These are phyloP conservation scores for Setipinna tenuifilis DNA, from an alignment of 2,797 vertebrate species.

Conservation along the genomic window DNA sequence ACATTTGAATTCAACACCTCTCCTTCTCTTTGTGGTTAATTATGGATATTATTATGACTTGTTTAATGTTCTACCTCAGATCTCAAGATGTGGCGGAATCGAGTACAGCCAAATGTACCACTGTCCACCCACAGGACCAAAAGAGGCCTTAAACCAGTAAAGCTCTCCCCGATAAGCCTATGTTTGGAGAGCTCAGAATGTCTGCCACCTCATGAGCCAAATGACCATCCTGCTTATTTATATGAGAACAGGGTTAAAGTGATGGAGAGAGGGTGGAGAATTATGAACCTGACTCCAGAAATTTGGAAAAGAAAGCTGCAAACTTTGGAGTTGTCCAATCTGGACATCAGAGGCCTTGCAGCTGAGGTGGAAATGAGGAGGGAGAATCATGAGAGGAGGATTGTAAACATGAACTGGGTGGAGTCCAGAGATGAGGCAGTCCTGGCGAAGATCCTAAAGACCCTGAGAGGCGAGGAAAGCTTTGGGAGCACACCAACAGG, in stretches of 20 bases:
- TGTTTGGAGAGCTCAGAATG: too few relatives aligned
- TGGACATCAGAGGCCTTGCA: neutral
- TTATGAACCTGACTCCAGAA: neutral
- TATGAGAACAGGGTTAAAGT: neutral
- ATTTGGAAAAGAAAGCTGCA: neutral
- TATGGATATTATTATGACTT: neutral
- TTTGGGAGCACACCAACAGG: too few relatives aligned
- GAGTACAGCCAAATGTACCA: neutral
- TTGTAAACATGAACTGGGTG: neutral
- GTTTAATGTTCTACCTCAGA: neutral
- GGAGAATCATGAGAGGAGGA: neutral
- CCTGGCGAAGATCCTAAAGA: neutral
- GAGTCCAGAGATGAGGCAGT: neutral
- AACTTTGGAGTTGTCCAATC: neutral
- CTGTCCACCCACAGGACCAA: too few relatives aligned
- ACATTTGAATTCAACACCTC: too few relatives aligned
- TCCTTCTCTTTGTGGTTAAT: neutral
- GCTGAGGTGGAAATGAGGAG: neutral
- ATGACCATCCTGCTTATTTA: neutral
- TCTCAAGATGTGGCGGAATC: neutral
- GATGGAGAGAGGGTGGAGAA: neutral
- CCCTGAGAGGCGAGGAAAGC: neutral
- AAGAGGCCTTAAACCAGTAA: too few relatives aligned
- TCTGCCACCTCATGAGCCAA: too few relatives aligned
- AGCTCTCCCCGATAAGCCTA: too few relatives aligned